phyloP scores from a whole-genome alignment of 2,888 invertebrate species.

The Rhamnusium bicolor region DNA sequence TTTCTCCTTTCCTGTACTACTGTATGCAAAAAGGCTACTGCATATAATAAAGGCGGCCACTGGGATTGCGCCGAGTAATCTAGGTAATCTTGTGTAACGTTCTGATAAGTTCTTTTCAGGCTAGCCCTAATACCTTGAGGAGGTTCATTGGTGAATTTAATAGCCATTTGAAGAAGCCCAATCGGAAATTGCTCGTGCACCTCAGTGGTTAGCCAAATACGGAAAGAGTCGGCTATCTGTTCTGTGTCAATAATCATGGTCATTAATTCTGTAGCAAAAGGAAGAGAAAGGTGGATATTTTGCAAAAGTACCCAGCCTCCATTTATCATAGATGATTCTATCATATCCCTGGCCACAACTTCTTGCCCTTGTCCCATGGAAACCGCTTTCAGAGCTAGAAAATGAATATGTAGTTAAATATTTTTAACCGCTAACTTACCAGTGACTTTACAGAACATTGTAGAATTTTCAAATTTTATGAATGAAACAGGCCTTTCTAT shows the following conservation, averaged over 20 bases:
- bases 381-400: constrained; percentile 83
- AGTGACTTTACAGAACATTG: too few relatives aligned
- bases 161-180: constrained; percentile 87
- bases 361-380: constrained; percentile 99
- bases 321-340: constrained; percentile 67
- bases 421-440: too few relatives aligned
- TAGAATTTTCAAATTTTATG: too few relatives aligned
- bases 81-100: constrained; percentile 90
- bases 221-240: constrained; percentile 84
- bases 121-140: constrained; percentile 96
- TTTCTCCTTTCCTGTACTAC: constrained; percentile 96
- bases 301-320: constrained; percentile 97
- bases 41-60: constrained; percentile 95
- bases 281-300: constrained; percentile 95
- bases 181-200: constrained; percentile 95
- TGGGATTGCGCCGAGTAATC: constrained; percentile 93
- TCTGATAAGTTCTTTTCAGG: constrained; percentile 93
- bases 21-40: constrained; percentile 95
- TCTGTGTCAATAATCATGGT: constrained; percentile 91
- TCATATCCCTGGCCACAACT: constrained; percentile 70
- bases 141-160: constrained; percentile 98
- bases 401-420: background rate
- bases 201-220: constrained; percentile 95
- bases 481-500: too few relatives aligned
- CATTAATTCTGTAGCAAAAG: constrained; percentile 94